Base-by-base conservation (phyloP, 37 sponge, comb jelly and placozoan species). In the Petrosia ficiformis region DNA sequence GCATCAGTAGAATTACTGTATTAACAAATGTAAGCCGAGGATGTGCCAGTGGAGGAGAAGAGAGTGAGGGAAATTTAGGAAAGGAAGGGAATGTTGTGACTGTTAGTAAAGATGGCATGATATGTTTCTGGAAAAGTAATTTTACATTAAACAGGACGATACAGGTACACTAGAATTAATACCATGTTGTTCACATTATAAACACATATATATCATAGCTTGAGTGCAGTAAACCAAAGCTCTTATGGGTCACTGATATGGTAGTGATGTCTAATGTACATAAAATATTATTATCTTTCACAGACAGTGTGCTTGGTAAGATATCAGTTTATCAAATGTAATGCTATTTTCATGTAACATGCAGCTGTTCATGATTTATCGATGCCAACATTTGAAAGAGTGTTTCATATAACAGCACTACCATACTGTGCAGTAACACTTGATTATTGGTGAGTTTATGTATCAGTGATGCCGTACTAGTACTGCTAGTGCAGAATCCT, bases 91-190 rank as follows among this genome's bases (percentile, higher is more conserved):
- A 85, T 28, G 89, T 72, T 74, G 66, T 96, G 25, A 88, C 84
- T 43, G 85, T 84, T 39, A 78, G 86, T 41, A 84, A 68, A 41
- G 91, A 90, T 36, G 97, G 97, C 0, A 72, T 70, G 21, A 71
- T 93, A 24, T 87, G 86, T 43, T 68, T 93, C 38, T 97, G 97
- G 97, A 93, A 90, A 48, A 87, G 65, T 33, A 82, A 90, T 60
- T 59, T 93, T 58, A 72, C 74, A 16, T 75, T 90, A 2, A 76
- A 84, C 37, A 87, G 87, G 48, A 77, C 85, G 0, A 42, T 90
- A 3, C 35, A 69, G 6, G 93, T 96, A 70, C 74, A 81, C 65
- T 16, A 4, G 16, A 32, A 54, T 22, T 24, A 5, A 8, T 25
- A 26, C 22, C 10, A 36, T 14, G 63, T 21, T 76, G 48, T 4